A percentile compares a stretch with the other conserved stretches of the same genome.
Evolutionary conservation across 92 coral and sea anemone genomes (phyloP).

Genomic region (Epizoanthus fatuus): DNA sequence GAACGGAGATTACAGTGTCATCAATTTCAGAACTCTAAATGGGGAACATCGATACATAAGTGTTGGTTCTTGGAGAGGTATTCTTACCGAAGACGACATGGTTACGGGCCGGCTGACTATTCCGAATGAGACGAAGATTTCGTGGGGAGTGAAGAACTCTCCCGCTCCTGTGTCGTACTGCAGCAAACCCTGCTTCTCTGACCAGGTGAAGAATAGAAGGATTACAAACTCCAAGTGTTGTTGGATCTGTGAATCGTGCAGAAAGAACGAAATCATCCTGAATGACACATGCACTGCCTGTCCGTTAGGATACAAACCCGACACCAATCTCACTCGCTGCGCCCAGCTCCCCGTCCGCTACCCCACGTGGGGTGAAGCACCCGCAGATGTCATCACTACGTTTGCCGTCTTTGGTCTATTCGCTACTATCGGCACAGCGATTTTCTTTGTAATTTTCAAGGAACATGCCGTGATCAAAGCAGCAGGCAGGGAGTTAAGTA

Average conservation of each 20-base stretch:
- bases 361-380: slow-evolving; percentile 66
- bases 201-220: slow-evolving; percentile 56
- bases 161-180: slow-evolving; percentile 78
- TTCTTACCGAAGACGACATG: slow-evolving; percentile 49
- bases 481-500: slow-evolving; percentile 79
- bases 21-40: slow-evolving; percentile 60
- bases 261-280: slow-evolving; percentile 48
- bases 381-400: slow-evolving; percentile 59
- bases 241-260: slow-evolving; percentile 83
- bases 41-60: slow-evolving; percentile 61
- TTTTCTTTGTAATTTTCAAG: slow-evolving; percentile 55
- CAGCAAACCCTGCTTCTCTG: slow-evolving; percentile 67
- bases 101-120: slow-evolving; percentile 62
- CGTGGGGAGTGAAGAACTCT: slow-evolving; percentile 52
- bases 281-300: slow-evolving; percentile 80
- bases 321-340: slow-evolving; percentile 60
- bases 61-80: slow-evolving; percentile 83
- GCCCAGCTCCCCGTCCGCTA: slow-evolving; percentile 69
- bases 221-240: slow-evolving; percentile 72
- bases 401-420: slow-evolving; percentile 64
- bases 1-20: slow-evolving; percentile 76
- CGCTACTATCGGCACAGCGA: slow-evolving; percentile 60
- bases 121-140: slow-evolving; percentile 43
- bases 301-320: slow-evolving; percentile 70
- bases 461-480: slow-evolving; percentile 81